phyloP scores from a whole-genome alignment of 2,113 vertebrate genomes.

The Eonycteris spelaea region DNA sequence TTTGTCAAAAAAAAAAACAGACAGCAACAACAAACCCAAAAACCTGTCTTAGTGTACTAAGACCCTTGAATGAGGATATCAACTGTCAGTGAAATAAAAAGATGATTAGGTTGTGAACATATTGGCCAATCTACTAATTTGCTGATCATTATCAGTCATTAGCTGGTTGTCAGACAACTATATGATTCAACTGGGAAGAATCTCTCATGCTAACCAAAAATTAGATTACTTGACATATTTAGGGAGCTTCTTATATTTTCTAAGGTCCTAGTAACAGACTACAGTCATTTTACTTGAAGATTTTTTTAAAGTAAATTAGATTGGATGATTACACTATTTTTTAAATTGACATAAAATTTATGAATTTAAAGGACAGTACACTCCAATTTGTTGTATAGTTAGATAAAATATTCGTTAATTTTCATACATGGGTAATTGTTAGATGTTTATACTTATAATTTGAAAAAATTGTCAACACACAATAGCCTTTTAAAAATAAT shows the following conservation, averaged over 20 bases:
- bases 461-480: neutral
- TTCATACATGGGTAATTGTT: neutral
- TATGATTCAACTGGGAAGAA: neutral
- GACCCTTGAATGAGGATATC: neutral
- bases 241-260: neutral
- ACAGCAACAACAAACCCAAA: neutral
- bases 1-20: neutral
- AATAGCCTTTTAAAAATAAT: neutral
- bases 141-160: neutral
- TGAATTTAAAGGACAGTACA: neutral
- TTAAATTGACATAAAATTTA: neutral
- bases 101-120: neutral
- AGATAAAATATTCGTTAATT: neutral
- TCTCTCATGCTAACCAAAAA: neutral
- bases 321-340: neutral
- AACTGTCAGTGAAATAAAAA: conserved; percentile 21
- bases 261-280: neutral
- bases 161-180: neutral
- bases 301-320: neutral
- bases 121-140: conserved; percentile 2
- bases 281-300: neutral
- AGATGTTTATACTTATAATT: neutral
- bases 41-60: neutral
- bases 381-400: neutral
- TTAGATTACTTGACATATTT: neutral